Base-by-base conservation (phyloP, 1,140 invertebrate genomes). In the Dufourea novaeangliae region DNA sequence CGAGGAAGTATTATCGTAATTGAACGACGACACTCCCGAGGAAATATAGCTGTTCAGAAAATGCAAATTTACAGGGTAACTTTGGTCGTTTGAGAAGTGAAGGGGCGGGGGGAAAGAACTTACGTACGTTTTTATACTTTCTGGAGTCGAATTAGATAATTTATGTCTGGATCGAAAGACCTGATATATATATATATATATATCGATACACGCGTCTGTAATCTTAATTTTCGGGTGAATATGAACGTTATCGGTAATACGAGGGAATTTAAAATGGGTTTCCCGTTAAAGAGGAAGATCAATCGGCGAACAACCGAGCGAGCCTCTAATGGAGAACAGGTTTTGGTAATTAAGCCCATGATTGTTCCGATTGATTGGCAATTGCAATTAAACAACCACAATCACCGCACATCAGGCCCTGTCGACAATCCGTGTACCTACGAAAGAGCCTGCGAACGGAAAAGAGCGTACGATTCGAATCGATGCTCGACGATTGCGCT, bases 361-460 rank as follows among this genome's bases (percentile, higher is more conserved):
- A 83, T 84, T 83, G 81, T 84, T 52, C 69, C 81, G 73, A 83
- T 72, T 72, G 82, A 84, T 84, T 68, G 80, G 64, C 81, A 79
- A 84, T 84, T 37, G 71, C 39, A 57, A 68, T 67, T 83, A 75
- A 83, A 80, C 71, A 71, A 83, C 66, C 61, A 63, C 80, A 41
- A 34, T 5, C 64, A 34, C 44, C 57, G 22, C 62, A 37, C 56
- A 25, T 1, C 32, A 29, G 4, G 22, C 20, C 2, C 6, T 2
- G 39, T 22, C 6, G 37, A 20, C 3, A n/a, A n/a, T n/a, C n/a
- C n/a, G n/a, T n/a, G n/a, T n/a, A n/a, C n/a, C n/a, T n/a, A n/a
- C n/a, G n/a, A n/a, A n/a, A n/a, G 32, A 46, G 14, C n/a, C 5
- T 14, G 5, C n/a, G 6, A 20, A 1, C 14, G 56, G 77, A 77